Conservation (phyloP, 2,113 vertebrate genomes). For the Callocephalon fimbriatum region DNA sequence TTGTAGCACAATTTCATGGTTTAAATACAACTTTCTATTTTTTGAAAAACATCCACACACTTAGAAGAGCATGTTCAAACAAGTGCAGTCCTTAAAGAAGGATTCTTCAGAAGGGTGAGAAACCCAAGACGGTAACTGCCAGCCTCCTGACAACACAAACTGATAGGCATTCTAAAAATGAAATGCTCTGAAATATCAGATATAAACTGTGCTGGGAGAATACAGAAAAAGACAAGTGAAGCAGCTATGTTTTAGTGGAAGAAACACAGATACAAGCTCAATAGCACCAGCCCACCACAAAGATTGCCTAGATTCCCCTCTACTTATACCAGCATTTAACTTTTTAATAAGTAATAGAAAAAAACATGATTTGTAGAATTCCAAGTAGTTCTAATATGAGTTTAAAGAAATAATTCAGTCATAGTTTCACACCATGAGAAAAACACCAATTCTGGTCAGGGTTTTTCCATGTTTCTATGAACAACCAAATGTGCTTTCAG, state of each 20-base stretch:
- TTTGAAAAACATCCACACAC: neutral
- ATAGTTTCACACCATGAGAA: neutral
- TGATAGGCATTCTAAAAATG: neutral
- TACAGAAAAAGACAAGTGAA: neutral
- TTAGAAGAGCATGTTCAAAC: neutral
- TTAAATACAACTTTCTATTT: neutral
- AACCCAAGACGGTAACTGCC: neutral
- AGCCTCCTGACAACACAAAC: neutral
- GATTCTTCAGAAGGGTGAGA: neutral
- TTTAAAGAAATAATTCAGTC: neutral
- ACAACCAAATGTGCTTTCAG: neutral
- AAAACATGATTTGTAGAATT: neutral
- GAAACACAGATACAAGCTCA: neutral
- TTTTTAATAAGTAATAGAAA: neutral
- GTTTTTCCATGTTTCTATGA: neutral
- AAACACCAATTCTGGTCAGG: neutral
- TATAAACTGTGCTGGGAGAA: neutral
- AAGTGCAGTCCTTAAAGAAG: neutral
- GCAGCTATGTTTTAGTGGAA: neutral
- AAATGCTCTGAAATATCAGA: neutral
- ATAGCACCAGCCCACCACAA: neutral
- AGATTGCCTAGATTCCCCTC: neutral
- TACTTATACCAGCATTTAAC: neutral
- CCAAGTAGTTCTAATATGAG: neutral
- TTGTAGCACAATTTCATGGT: neutral